phyloP scores from a whole-genome alignment of 2,888 invertebrate species.

The Caenorhabditis parvicauda region DNA sequence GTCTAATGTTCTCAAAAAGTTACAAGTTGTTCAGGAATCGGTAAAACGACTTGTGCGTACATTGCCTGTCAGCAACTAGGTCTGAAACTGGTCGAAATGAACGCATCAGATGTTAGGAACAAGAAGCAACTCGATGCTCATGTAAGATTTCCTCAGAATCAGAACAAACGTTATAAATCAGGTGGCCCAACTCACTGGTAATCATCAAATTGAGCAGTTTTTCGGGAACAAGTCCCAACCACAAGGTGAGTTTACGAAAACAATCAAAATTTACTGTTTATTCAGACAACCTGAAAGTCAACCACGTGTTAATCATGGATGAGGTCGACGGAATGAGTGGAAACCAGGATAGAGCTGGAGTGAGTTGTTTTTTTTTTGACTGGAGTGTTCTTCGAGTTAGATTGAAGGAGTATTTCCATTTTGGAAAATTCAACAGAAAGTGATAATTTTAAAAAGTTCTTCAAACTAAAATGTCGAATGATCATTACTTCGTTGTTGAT shows the following conservation, averaged over 20 bases:
- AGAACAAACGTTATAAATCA: neutral
- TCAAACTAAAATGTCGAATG: no score
- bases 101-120: constrained; percentile 88
- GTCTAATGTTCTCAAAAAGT: neutral
- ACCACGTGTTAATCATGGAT: constrained; percentile 96
- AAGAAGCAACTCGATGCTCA: constrained; percentile 59
- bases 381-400: no score
- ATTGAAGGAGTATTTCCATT: no score
- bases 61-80: constrained; percentile 83
- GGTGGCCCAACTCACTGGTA: constrained; percentile 41
- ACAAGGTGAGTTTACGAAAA: constrained; percentile 1
- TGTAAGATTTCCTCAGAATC: constrained; percentile 9
- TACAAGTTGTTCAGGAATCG: constrained; percentile 79
- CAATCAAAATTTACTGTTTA: neutral
- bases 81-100: constrained; percentile 87
- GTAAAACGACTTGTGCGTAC: constrained; percentile 74
- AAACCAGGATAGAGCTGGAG: constrained; percentile 94
- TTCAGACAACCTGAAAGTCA: constrained; percentile 65
- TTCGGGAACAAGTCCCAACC: constrained; percentile 27
- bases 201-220: constrained; percentile 53
- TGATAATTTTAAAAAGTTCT: no score
- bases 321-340: constrained; percentile 99
- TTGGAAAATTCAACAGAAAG: no score
- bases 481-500: no score
- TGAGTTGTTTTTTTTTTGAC: constrained; percentile 64